Evolutionary conservation across 1,140 invertebrate genomes (phyloP).

Genomic region (Stegodyphus mimosarum): DNA sequence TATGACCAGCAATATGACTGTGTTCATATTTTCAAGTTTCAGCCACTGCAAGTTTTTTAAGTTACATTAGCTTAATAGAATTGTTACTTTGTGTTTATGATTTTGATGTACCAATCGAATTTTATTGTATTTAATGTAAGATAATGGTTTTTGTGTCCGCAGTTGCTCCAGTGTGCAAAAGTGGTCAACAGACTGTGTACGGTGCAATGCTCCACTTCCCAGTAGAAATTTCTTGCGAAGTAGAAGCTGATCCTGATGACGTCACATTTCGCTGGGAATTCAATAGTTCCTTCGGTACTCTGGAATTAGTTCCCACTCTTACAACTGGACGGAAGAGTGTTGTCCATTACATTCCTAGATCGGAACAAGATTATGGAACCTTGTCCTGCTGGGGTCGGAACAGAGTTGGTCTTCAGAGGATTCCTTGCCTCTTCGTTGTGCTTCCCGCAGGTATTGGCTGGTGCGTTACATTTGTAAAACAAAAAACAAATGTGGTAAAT

Average conservation of each 20-base stretch:
- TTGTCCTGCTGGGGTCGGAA: slow-evolving; percentile 64
- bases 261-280: slow-evolving; percentile 89
- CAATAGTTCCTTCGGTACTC: slow-evolving; percentile 89
- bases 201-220: slow-evolving; percentile 56
- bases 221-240: slow-evolving; percentile 76
- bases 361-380: slow-evolving; percentile 79
- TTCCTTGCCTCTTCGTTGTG: slow-evolving; percentile 64
- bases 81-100: too few species aligned
- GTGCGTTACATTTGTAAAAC: slow-evolving; percentile 70
- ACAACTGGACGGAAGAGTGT: slow-evolving; percentile 67
- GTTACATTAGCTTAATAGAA: too few species aligned
- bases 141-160: neutral
- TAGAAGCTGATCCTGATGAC: slow-evolving; percentile 87
- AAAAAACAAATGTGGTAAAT: too few species aligned
- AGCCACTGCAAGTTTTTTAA: too few species aligned
- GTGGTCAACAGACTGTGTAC: slow-evolving; percentile 56
- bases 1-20: too few species aligned
- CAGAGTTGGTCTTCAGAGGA: slow-evolving; percentile 62
- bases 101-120: too few species aligned
- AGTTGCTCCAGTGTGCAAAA: slow-evolving; percentile 79
- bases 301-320: slow-evolving; percentile 73
- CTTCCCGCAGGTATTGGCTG: slow-evolving; percentile 63
- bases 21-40: too few species aligned
- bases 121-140: too few species aligned
- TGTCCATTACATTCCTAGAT: slow-evolving; percentile 72